Percentiles rank a stretch among this genome's conserved stretches.
Conservation (phyloP, 2,888 invertebrate species). For the Agrochola macilenta region DNA sequence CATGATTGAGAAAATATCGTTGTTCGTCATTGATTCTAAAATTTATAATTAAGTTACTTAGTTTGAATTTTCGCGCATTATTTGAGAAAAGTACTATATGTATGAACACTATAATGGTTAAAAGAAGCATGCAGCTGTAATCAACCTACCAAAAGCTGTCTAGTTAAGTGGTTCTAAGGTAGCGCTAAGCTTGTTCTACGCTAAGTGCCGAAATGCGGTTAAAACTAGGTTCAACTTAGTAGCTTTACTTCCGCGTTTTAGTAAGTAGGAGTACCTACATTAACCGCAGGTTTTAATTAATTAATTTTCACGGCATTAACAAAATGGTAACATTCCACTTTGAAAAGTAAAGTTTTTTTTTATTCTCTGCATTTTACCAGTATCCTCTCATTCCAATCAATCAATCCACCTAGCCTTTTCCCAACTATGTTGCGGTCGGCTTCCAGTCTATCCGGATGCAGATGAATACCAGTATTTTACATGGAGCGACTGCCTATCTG, state of each 20-base stretch:
- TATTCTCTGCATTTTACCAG: not conserved
- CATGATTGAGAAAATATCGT: too few species aligned
- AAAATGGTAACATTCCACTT: not conserved
- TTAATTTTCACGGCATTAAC: not conserved
- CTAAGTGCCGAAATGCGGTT: conserved; percentile 50
- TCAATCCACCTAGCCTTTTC: too few species aligned
- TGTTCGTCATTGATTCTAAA: too few species aligned
- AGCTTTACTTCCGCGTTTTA: conserved; percentile 8
- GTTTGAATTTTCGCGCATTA: too few species aligned
- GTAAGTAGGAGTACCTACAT: not conserved
- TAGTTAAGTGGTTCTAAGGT: conserved; percentile 42
- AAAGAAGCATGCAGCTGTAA: conserved; percentile 10
- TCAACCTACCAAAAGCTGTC: conserved; percentile 21
- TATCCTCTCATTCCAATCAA: not conserved
- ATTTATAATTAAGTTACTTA: too few species aligned
- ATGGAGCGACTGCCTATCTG: too few species aligned
- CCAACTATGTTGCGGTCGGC: too few species aligned
- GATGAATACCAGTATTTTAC: too few species aligned
- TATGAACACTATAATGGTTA: not conserved
- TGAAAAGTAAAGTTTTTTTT: not conserved
- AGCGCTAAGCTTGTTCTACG: conserved; percentile 35
- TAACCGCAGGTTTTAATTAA: not conserved
- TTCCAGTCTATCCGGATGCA: too few species aligned
- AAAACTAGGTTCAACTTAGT: conserved; percentile 33
- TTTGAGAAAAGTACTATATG: too few species aligned